Conservation (phyloP, 2,797 vertebrate species). For the Leuciscus waleckii region DNA sequence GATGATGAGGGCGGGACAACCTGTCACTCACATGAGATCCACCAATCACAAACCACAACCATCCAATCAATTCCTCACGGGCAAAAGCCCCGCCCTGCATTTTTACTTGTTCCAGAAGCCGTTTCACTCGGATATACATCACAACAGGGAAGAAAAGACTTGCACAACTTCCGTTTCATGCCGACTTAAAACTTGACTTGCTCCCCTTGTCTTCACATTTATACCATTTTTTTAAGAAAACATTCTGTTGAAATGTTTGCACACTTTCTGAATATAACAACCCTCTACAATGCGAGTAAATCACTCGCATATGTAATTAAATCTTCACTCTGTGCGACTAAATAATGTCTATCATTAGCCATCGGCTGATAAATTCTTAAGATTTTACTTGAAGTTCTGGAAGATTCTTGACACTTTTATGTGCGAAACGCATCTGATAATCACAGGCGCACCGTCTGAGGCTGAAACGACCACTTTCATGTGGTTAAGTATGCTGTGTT, state of each 20-base stretch:
- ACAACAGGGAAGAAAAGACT: not conserved
- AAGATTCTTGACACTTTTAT: not conserved
- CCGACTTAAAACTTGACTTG: not conserved
- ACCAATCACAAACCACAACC: not conserved
- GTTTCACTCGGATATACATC: not conserved
- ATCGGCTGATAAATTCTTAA: no score
- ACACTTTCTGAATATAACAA: not conserved
- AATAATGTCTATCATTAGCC: no score
- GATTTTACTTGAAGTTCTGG: no score
- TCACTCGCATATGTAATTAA: no score
- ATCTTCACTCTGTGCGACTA: no score
- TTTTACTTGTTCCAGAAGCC: not conserved
- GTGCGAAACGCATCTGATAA: not conserved
- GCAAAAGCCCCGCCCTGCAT: not conserved
- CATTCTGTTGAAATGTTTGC: not conserved
- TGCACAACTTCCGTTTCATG: not conserved
- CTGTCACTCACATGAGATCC: not conserved
- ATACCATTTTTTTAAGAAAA: no score
- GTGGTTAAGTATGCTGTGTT: not conserved
- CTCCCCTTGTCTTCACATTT: not conserved
- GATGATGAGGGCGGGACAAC: not conserved
- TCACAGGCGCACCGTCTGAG: not conserved
- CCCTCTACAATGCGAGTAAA: no score
- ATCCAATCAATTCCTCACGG: not conserved
- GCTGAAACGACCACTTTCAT: not conserved